Conservation (phyloP, 2,797 vertebrate genomes). For the Taenioides sp. region DNA sequence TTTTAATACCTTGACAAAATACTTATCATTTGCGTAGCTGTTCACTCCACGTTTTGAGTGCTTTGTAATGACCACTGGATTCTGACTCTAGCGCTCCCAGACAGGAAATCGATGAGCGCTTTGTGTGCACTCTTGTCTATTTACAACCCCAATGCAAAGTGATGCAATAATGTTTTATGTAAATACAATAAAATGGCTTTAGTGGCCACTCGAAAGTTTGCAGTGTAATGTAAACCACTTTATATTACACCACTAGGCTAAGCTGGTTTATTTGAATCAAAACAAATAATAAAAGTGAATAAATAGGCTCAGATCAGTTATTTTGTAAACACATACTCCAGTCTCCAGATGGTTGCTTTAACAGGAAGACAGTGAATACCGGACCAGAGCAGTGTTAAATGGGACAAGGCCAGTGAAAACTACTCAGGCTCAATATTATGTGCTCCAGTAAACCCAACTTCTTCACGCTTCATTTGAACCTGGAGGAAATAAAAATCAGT, state of each 20-base stretch:
- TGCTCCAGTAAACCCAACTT: conserved; percentile 12
- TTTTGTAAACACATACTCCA: conserved; percentile 1
- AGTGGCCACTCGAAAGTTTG: not conserved
- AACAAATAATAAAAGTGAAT: not conserved
- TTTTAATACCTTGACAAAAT: not conserved
- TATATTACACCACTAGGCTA: not conserved
- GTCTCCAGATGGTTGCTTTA: conserved; percentile 29
- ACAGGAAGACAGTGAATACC: conserved; percentile 35
- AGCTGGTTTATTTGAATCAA: not conserved
- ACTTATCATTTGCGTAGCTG: not conserved
- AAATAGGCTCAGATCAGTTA: not conserved
- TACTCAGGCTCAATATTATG: conserved; percentile 29
- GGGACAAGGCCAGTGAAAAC: conserved; percentile 35
- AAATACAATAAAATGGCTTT: not conserved
- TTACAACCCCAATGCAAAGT: conserved; percentile 1
- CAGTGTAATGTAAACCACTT: conserved; percentile 2
- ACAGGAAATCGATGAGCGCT: conserved; percentile 1
- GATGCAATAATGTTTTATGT: conserved; percentile 4
- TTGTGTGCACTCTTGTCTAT: conserved; percentile 1
- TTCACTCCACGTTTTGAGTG: conserved; percentile 2
- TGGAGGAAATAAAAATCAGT: conserved; percentile 27
- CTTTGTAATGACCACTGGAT: not conserved
- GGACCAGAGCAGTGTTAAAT: conserved; percentile 31
- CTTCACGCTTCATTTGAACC: conserved; percentile 53
- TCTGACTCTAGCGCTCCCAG: not conserved